Evolutionary conservation across 2,113 vertebrate genomes (phyloP), one percentile per base, ranked within the genome.

Genomic region (Callocephalon fimbriatum): DNA sequence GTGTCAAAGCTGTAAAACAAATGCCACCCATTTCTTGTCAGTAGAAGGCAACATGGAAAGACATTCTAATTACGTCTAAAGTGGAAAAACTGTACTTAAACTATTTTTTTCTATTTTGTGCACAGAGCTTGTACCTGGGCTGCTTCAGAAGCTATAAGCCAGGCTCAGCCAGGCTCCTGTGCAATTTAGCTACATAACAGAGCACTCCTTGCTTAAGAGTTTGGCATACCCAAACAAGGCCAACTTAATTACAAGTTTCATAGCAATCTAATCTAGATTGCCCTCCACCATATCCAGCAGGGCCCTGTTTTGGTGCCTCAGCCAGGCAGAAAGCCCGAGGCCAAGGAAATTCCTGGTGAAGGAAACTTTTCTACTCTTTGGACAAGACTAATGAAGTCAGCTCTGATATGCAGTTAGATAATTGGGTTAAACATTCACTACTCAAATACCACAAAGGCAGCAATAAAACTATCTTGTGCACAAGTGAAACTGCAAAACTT

Each of bases 81-180:
- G 65, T 4, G 1, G 15, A 48, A 9, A 67, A 78, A 38, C 20
- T 20, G 15, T 51, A 50, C 25, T 58, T 79, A 17, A 66, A 31
- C 21, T n/a, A 10, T 20, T 25, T 54, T 37, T n/a, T 54, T 19
- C 21, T 48, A 17, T 17, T 76, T 76, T 42, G 37, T 8, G 9
- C 2, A 2, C 19, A 50, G 35, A 63, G 18, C 19, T 40, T 47
- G 10, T 20, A 87, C 40, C 0, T 0, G 23, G 32, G 59, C 50
- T 78, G 47, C 26, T 67, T 31, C 40, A 48, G 15, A 56, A 26
- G 58, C 20, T 35, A 51, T n/a, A 48, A 25, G 40, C 4, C 83
- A 92, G 19, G 35, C 38, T 45, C 54, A 25, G 40, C 4, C 83
- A 92, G 20, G 35, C 38, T 45, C 35, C 47, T 4, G 2, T 8